Evolutionary conservation across 2,888 invertebrate species (phyloP).

Genomic region (Mesoligia furuncula): DNA sequence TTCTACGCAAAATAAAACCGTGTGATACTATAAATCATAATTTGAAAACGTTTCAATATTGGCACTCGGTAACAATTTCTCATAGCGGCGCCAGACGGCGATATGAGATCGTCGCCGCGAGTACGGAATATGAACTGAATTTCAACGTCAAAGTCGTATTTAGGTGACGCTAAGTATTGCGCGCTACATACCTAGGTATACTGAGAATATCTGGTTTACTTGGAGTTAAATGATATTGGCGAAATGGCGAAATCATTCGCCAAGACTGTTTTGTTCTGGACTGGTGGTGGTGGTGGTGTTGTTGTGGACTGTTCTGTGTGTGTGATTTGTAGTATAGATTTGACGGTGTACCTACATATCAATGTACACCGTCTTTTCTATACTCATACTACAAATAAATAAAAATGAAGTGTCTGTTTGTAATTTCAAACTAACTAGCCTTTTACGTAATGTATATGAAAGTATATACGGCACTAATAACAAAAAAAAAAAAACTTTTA

Average conservation of each 20-base stretch:
- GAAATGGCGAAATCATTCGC: too few species aligned
- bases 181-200: slow-evolving; percentile 2
- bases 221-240: not conserved
- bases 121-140: slow-evolving; percentile 44
- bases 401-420: too few species aligned
- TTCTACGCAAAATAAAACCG: slow-evolving; percentile 13
- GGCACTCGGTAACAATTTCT: slow-evolving; percentile 50
- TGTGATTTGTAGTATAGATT: too few species aligned
- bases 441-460: too few species aligned
- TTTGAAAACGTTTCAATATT: slow-evolving; percentile 57
- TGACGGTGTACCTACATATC: too few species aligned
- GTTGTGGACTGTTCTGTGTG: too few species aligned
- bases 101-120: slow-evolving; percentile 35
- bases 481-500: too few species aligned
- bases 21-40: slow-evolving; percentile 39
- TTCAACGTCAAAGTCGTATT: slow-evolving; percentile 38
- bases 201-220: slow-evolving; percentile 1
- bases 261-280: too few species aligned
- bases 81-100: slow-evolving; percentile 36
- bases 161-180: slow-evolving; percentile 14
- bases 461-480: too few species aligned
- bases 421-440: too few species aligned
- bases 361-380: not conserved
- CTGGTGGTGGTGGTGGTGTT: too few species aligned
- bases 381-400: too few species aligned